Evolutionary conservation across 2,888 invertebrate genomes (phyloP).

Genomic region (Lottia gigantea): DNA sequence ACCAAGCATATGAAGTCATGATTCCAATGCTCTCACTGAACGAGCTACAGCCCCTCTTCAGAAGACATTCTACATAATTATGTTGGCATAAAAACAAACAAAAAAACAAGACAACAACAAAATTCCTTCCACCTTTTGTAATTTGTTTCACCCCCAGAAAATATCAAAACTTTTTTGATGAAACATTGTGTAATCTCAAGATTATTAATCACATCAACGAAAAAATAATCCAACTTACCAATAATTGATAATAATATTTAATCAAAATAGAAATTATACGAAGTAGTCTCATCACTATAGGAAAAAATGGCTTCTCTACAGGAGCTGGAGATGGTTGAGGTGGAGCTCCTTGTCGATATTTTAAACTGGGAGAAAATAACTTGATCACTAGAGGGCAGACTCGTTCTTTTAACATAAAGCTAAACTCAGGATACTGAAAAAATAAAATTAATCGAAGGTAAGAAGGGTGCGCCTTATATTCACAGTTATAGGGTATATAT

Average conservation of each 20-base stretch:
- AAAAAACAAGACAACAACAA: no score
- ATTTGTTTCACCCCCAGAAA: no score
- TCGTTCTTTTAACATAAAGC: constrained; percentile 92
- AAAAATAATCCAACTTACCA: constrained; percentile 75
- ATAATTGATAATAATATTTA: constrained; percentile 88
- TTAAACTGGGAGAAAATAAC: constrained; percentile 98
- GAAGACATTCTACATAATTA: no score
- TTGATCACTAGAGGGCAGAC: constrained; percentile 99
- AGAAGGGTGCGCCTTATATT: not conserved
- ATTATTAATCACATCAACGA: no score
- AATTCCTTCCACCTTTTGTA: no score
- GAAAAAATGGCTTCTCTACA: constrained; percentile 91
- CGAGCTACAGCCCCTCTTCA: no score
- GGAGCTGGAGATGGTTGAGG: constrained; percentile 58
- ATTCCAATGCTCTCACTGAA: no score
- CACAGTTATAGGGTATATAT: not conserved
- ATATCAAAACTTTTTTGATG: no score
- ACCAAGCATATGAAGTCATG: no score
- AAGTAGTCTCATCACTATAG: constrained; percentile 93
- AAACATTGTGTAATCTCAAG: no score
- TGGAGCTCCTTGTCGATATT: constrained; percentile 76
- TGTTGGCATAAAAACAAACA: no score
- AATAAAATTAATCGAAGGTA: no score
- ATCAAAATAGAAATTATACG: constrained; percentile 92
- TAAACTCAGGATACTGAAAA: constrained; percentile 88